Evolutionary conservation across 2,113 vertebrate species (phyloP).

Genomic region (Trichomycterus rosablanca): DNA sequence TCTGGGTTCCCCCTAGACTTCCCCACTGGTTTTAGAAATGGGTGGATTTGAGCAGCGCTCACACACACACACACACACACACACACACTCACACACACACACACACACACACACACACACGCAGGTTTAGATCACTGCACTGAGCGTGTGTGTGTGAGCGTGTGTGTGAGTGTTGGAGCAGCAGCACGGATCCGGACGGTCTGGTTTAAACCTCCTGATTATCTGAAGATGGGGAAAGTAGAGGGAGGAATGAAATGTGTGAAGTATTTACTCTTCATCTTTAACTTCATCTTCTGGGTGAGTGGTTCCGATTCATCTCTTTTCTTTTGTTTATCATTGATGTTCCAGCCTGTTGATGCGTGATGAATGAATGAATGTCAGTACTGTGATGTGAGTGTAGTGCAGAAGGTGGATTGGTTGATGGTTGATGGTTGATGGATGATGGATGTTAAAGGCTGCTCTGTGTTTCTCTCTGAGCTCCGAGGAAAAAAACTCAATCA

Average conservation of each 20-base stretch:
- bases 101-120: background rate
- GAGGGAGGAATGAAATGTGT: constrained; percentile 83
- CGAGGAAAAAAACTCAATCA: constrained; percentile 57
- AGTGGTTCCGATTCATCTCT: constrained; percentile 53
- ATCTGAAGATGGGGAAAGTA: constrained; percentile 67
- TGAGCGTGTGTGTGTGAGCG: background rate
- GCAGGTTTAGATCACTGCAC: background rate
- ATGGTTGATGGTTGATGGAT: no score
- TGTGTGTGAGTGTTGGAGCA: background rate
- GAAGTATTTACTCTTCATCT: constrained; percentile 86
- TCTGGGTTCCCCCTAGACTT: background rate
- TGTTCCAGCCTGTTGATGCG: background rate
- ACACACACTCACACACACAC: background rate
- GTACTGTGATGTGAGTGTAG: no score
- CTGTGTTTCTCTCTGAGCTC: constrained; percentile 6
- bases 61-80: background rate
- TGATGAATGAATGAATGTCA: background rate
- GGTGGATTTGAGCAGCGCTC: background rate
- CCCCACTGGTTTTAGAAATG: background rate
- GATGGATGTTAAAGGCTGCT: no score
- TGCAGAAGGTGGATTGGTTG: no score
- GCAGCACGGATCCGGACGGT: background rate
- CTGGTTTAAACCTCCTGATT: background rate
- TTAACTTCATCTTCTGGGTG: constrained; percentile 95
- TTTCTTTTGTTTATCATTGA: no score